A percentile compares a stretch with the other conserved stretches of the same genome.
phyloP scores from a whole-genome alignment of 2,888 invertebrate species.

The Hypolimnas misippus region DNA sequence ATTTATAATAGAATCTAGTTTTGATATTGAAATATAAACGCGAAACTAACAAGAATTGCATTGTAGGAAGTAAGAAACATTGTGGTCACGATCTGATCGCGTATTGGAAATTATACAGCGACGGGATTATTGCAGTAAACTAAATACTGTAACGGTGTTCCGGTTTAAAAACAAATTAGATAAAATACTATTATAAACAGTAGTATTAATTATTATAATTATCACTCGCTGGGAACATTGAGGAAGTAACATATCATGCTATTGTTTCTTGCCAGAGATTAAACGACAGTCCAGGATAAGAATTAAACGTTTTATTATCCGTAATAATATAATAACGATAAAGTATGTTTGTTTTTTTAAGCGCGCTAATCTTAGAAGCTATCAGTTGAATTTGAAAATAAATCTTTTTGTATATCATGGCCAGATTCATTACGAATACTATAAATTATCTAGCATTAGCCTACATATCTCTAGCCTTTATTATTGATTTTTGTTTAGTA shows the following conservation, averaged over 20 bases:
- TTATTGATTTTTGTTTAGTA: too few species aligned
- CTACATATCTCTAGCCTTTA: too few species aligned
- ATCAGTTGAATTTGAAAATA: too few species aligned
- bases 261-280: slow-evolving; percentile 42
- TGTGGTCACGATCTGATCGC: slow-evolving; percentile 31
- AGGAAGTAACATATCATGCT: slow-evolving; percentile 47
- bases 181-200: slow-evolving; percentile 26
- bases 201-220: slow-evolving; percentile 36
- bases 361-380: too few species aligned
- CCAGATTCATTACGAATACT: too few species aligned
- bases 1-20: not conserved
- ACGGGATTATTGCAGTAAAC: slow-evolving; percentile 28
- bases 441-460: too few species aligned
- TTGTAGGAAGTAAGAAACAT: slow-evolving; percentile 26
- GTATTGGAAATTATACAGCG: slow-evolving; percentile 35
- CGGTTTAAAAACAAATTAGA: slow-evolving; percentile 33
- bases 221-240: slow-evolving; percentile 35
- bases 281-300: slow-evolving; percentile 38
- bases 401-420: too few species aligned
- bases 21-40: slow-evolving; percentile 3
- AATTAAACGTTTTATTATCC: slow-evolving; percentile 29
- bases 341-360: too few species aligned
- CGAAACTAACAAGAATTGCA: slow-evolving; percentile 22
- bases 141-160: slow-evolving; percentile 32
- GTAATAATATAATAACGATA: too few species aligned